Base-by-base conservation (phyloP, 2,888 invertebrate genomes). In the Odontocerum albicorne region DNA sequence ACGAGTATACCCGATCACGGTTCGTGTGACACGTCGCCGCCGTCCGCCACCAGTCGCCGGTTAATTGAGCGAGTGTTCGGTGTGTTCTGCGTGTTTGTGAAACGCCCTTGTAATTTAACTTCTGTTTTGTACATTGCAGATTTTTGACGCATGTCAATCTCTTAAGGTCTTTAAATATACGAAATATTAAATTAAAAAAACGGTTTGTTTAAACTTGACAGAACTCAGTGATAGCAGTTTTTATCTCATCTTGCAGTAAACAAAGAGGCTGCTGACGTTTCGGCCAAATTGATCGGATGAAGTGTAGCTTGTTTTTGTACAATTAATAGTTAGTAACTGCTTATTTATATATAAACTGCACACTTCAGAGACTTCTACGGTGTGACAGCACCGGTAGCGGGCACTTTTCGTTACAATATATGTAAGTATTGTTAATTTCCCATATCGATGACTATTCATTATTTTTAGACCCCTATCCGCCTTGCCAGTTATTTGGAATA, bases 1-100 rank as follows among this genome's bases (percentile, higher is more conserved):
- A 31, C 50, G 50, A 51, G 7, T 12, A 8, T 22, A 42, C 35
- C 47, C 54, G 54, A 55, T 27, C 35, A 10, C 16, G 16, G 16
- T 27, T 51, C 42, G 42, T 43, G 19, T 51, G 51, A 51, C 51
- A 51, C 51, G 51, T 51, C 51, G 51, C 22, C 54, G n/a, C 20
- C 6, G 12, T 44, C 12, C 54, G 31, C 8, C 45, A 31, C 40
- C 35, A 46, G 47, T 44, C 51, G 47, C 54, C 47, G 42, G 54
- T 54, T 44, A 22, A 42, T 12, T 10, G 17, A 42, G 22, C 20
- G 36, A 27, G 36, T 15, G 44, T 36, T 19, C 13, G 51, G 35
- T 43, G 1, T 13, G 51, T 43, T 21, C 13, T 2, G 17, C 20
- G 20, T 2, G 12, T 21, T 21, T 36, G 43, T 36, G 12, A 22